Base-by-base conservation (phyloP, 2,113 vertebrate genomes). In the Rana temporaria region DNA sequence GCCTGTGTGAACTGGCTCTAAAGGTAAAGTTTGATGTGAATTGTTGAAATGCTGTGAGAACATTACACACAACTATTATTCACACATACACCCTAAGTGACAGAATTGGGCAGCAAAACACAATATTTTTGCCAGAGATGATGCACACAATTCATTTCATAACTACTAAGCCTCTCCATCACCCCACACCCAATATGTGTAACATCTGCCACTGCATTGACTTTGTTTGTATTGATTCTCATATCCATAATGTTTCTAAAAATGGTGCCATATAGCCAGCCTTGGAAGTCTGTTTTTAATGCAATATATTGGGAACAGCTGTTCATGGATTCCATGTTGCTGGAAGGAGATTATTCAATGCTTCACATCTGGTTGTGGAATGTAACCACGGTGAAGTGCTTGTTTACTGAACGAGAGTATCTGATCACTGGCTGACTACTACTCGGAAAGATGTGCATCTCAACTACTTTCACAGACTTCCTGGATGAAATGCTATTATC, bases 341-440 rank as follows among this genome's bases (percentile, higher is more conserved):
- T 42, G 69, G 81, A 84, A 78, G 38, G 84, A 60, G 83, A 88
- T 85, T 88, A 77, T 83, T 70, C 79, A 75, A 84, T 53, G 84
- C 86, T 83, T 86, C 74, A 48, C 75, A 85, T 83, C 80, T 88
- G 80, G 63, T 71, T 84, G 70, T 85, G 87, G 85, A 89, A 88
- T 81, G 86, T 30, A 78, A 48, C 64, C 0, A 0, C 42, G 22
- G 71, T 52, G 68, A 42, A 67, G 86, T 83, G 69, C 80, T 83
- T 1, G 9, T 75, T 75, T 75, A 20, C 0, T 2, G 84, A 84
- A 30, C 1, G 63, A 60, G 19, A 86, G 84, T 0, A 71, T 80
- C 9, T 12, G 64, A 77, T 80, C 69, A 87, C 72, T 81, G 81
- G 63, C 81, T 24, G 74, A 59, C 11, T 82, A 83, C 81, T 83